Base-by-base conservation (phyloP, 2,888 invertebrate genomes). In the Sepioteuthis lessoniana region DNA sequence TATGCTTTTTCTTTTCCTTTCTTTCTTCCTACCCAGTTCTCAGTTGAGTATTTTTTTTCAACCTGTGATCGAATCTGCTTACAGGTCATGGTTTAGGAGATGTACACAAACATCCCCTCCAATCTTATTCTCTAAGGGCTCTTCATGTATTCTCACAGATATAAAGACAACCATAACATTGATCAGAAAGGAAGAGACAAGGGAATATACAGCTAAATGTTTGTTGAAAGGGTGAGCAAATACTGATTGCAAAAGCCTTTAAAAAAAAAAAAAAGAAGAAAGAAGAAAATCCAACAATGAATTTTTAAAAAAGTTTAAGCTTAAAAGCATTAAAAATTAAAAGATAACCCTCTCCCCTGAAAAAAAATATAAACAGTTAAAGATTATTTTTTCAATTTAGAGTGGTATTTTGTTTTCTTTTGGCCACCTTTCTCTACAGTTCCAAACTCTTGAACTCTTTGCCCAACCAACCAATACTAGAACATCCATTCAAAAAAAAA, bases 151-250 rank as follows among this genome's bases (percentile, higher is more conserved):
- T 76, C n/a, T 76, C 76, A 76, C 76, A n/a, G 76, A 76, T 76
- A 76, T n/a, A 76, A 76, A 76, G 76, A 35, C n/a, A 76, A 76
- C 76, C 76, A 76, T 76, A 76, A 76, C 76, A 76, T 76, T 76
- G n/a, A 76, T 76, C 76, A 35, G 76, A n/a, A 76, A 76, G n/a
- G n/a, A 76, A n/a, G 76, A 76, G 76, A 76, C 76, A 35, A 76
- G n/a, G n/a, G 76, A 76, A 76, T 76, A 10, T n/a, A 76, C 76
- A 0, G 76, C 31, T 10, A 76, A 42, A 76, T 76, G 76, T 76
- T 76, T 76, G 76, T 76, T 76, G 76, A 76, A 76, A n/a, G 16
- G n/a, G 13, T 76, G 13, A n/a, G 76, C n/a, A 76, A 76, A 76
- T 16, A 35, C n/a, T 76, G n/a, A 76, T 76, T 76, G 16, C n/a